phyloP scores from a whole-genome alignment of 2,888 invertebrate species.

The Lamproptera curius region DNA sequence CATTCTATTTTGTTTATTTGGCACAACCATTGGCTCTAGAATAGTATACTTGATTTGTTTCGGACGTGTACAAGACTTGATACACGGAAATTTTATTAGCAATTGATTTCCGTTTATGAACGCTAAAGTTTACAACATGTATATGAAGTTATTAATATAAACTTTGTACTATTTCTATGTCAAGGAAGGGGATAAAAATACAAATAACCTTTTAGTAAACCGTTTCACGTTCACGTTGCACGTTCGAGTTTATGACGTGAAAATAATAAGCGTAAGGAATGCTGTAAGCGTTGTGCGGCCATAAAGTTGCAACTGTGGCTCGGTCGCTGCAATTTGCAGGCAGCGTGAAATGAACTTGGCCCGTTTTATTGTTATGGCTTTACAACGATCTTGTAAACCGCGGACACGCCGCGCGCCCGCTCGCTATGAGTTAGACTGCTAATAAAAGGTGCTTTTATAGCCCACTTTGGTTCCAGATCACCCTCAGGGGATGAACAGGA shows the following conservation, averaged over 20 bases:
- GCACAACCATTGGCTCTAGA: too few species aligned
- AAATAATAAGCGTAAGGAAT: background rate
- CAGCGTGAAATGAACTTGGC: slow-evolving; percentile 31
- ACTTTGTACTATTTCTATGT: too few species aligned
- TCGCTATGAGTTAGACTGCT: slow-evolving; percentile 10
- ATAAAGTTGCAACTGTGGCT: slow-evolving; percentile 22
- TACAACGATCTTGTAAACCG: slow-evolving; percentile 21
- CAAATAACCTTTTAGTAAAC: too few species aligned
- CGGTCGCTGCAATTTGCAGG: slow-evolving; percentile 34
- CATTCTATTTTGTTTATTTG: too few species aligned
- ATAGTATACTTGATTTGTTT: too few species aligned
- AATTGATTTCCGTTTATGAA: too few species aligned
- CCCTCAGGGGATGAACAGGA: background rate
- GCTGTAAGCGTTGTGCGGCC: slow-evolving; percentile 26
- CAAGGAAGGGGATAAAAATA: too few species aligned
- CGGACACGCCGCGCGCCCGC: slow-evolving; percentile 4
- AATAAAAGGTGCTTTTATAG: too few species aligned
- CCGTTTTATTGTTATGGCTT: slow-evolving; percentile 14
- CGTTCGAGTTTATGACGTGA: background rate
- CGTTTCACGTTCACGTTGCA: background rate
- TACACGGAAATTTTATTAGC: too few species aligned
- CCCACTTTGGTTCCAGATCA: background rate
- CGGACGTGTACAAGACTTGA: too few species aligned
- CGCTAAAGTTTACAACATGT: too few species aligned
- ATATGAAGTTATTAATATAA: too few species aligned